Percentiles rank a stretch among this genome's conserved stretches.
Conservation (phyloP, 1,140 invertebrate species). For the Microplitis demolitor region DNA sequence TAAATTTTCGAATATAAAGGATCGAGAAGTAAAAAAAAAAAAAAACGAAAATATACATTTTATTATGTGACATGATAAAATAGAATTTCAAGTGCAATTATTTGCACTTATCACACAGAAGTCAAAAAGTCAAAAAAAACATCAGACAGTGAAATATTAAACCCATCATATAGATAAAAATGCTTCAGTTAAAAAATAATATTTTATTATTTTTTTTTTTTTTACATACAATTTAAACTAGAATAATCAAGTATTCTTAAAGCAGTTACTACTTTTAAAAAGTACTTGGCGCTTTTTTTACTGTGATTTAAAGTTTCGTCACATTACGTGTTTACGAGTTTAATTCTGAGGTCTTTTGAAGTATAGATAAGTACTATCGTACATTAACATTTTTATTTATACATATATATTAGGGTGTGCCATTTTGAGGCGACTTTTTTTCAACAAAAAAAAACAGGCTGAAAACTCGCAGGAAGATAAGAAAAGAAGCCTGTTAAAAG, state of each 20-base stretch:
- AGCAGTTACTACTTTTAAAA: neutral
- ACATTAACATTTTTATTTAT: neutral
- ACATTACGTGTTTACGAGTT: neutral
- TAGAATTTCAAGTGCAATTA: conserved; percentile 1
- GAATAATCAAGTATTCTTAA: conserved; percentile 1
- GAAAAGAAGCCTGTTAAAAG: no score
- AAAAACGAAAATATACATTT: neutral
- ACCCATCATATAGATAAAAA: neutral
- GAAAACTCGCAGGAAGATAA: no score
- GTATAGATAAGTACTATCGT: no score
- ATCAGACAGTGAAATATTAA: conserved; percentile 6
- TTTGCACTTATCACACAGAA: neutral
- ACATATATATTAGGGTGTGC: no score
- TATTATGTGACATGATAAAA: neutral
- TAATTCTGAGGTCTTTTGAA: neutral
- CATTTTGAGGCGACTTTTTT: no score
- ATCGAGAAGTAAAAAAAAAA: neutral
- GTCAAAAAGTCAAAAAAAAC: neutral
- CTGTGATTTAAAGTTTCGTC: neutral
- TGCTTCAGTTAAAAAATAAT: neutral
- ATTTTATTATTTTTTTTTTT: neutral
- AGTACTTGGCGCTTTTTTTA: neutral
- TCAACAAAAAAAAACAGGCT: no score
- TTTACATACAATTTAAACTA: neutral
- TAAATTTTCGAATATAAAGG: conserved; percentile 1